Evolutionary conservation across 2,113 vertebrate genomes (phyloP).

Genomic region (Hassar affinis): DNA sequence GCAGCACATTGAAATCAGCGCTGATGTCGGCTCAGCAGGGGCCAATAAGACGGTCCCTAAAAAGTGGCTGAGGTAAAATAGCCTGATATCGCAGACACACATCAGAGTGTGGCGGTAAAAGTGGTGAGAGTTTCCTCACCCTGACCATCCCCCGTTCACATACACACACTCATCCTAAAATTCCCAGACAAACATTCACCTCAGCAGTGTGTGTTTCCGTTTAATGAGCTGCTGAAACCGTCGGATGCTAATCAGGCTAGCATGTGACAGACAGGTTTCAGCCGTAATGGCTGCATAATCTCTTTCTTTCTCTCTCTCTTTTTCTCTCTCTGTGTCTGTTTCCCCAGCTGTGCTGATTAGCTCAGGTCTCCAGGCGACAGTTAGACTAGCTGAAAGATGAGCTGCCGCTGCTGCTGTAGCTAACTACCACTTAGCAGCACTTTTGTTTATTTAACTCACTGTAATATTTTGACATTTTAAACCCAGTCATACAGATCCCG

Average conservation of each 20-base stretch:
- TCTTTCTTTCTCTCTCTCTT: not conserved
- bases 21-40: not conserved
- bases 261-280: slow-evolving; percentile 37
- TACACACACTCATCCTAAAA: not conserved
- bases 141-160: not conserved
- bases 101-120: slow-evolving; percentile 7
- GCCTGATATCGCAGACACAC: not conserved
- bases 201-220: slow-evolving; percentile 24
- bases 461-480: slow-evolving; percentile 11
- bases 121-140: slow-evolving; percentile 41
- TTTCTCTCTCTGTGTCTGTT: not conserved
- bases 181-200: slow-evolving; percentile 44
- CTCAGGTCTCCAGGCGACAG: slow-evolving; percentile 27
- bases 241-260: slow-evolving; percentile 54
- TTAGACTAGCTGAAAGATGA: slow-evolving; percentile 55
- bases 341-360: slow-evolving; percentile 41
- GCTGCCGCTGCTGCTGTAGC: slow-evolving; percentile 20
- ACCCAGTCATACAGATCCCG: not conserved
- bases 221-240: slow-evolving; percentile 52
- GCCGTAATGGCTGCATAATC: not conserved
- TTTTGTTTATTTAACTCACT: slow-evolving; percentile 47
- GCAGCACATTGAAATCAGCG: not conserved
- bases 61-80: not conserved
- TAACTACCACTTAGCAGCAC: slow-evolving; percentile 13
- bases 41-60: not conserved